These are phyloP conservation scores for Sprattus sprattus DNA, from an alignment of 2,113 vertebrate genomes.

Conservation along the genomic window DNA sequence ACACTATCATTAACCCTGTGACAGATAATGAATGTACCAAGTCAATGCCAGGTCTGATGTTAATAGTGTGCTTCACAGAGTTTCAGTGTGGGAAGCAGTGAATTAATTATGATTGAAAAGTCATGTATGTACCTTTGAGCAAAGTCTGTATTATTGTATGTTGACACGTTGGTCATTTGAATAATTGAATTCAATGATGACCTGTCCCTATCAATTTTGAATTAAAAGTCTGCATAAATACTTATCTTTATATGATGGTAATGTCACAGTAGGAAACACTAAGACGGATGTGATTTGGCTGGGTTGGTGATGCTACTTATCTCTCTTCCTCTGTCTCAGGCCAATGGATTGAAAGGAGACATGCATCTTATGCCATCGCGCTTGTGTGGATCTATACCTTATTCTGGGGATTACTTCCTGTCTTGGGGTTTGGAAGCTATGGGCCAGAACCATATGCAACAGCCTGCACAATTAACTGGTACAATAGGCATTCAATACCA, in stretches of 20 bases:
- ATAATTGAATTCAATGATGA: background rate
- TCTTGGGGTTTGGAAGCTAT: conserved; percentile 59
- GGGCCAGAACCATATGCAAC: conserved; percentile 59
- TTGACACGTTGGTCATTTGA: background rate
- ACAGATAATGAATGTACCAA: background rate
- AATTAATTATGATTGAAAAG: background rate
- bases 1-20: background rate
- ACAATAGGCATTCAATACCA: background rate
- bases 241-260: background rate
- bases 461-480: conserved; percentile 64
- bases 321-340: conserved; percentile 40
- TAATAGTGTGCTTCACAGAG: background rate
- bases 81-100: background rate
- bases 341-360: conserved; percentile 56
- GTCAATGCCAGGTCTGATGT: background rate
- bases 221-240: background rate
- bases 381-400: conserved; percentile 54
- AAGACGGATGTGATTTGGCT: background rate
- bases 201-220: background rate
- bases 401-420: conserved; percentile 56
- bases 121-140: background rate
- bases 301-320: background rate
- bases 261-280: background rate
- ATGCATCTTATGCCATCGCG: conserved; percentile 45
- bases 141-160: background rate